Evolutionary conservation across 2,888 invertebrate species (phyloP), one percentile per base, ranked within the genome.

Genomic region (Sympetrum striolatum): DNA sequence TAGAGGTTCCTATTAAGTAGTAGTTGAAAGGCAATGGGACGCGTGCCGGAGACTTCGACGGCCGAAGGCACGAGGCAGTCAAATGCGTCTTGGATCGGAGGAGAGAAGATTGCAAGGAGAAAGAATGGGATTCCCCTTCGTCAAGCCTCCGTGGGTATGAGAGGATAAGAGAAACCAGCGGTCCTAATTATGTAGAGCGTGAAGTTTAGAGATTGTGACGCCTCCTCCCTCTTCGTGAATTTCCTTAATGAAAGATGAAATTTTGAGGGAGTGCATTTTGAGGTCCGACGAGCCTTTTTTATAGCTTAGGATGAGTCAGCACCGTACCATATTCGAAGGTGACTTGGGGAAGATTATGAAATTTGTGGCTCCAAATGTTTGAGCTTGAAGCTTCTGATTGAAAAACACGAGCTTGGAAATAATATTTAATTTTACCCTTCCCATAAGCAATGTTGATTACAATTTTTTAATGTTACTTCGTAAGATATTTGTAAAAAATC

Each of bases 161-260:
- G 82, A 58, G 82, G 82, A 53, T 53, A 82, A 60, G 58, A 60
- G 82, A 82, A 82, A 60, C 58, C 53, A 58, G 35, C 35, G 82
- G 82, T 58, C 58, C 58, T 82, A 53, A 18, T 58, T 60, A 82
- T 82, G 22, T 82, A 82, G 82, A 82, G 82, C 82, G 82, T 82
- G 82, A 82, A 58, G 82, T 82, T 60, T 58, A 60, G 82, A 82
- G 82, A 60, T 82, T 82, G 81, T 82, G 81, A 82, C 81, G 48
- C 53, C 53, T 82, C 81, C 81, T 82, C 53, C 31, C 53, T 60
- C 14, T 58, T 64, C 64, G 22, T 64, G 82, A 82, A 82, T 82
- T 82, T 58, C 82, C 82, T 58, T 60, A 60, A 60, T 82, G 58
- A 58, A 82, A 82, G 53, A n/a, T 3, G 53, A 31, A 31, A 48